phyloP scores from a whole-genome alignment of 2,797 vertebrate genomes.

The Falco rusticolus region DNA sequence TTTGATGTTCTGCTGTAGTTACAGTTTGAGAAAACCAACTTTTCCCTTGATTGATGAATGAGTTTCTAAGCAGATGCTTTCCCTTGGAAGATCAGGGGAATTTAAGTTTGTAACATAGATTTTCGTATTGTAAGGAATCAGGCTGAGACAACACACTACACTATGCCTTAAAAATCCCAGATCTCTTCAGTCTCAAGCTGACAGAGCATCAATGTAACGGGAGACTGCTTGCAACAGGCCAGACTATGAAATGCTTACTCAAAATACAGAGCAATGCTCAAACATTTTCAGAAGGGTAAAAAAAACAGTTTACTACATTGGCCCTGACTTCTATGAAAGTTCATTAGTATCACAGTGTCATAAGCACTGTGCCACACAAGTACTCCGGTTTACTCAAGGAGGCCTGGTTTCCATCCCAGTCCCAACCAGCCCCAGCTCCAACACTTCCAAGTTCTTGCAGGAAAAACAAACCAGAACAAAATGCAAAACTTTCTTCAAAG shows the following conservation, averaged over 20 bases:
- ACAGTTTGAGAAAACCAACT: background rate
- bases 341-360: background rate
- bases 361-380: background rate
- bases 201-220: fast-evolving
- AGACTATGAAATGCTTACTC: background rate
- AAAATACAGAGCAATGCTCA: background rate
- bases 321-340: background rate
- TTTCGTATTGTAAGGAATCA: background rate
- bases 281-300: background rate
- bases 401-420: background rate
- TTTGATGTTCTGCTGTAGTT: background rate
- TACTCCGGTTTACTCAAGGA: background rate
- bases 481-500: fast-evolving
- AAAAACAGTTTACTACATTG: background rate
- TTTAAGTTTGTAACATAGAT: background rate
- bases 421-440: background rate
- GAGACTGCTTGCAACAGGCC: background rate
- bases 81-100: background rate
- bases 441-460: background rate
- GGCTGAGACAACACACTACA: background rate
- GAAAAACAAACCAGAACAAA: background rate
- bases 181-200: background rate
- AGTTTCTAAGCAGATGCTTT: background rate
- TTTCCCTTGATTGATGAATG: background rate
- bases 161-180: background rate